Conservation (phyloP, 1,140 invertebrate genomes). For the Penaeus vannamei region DNA sequence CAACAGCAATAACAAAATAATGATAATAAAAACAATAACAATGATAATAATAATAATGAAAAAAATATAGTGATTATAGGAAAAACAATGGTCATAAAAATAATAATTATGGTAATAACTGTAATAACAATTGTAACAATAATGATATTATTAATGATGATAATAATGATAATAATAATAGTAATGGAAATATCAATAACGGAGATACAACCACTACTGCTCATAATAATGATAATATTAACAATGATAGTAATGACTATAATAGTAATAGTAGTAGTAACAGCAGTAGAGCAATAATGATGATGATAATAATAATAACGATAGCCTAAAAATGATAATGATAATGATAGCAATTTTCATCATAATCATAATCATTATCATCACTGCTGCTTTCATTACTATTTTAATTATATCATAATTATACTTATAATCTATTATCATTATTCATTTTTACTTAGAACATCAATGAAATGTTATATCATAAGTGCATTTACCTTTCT, state of each 20-base stretch:
- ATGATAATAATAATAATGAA: neutral
- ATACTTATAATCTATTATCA: no score
- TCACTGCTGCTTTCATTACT: no score
- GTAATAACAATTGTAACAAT: constrained; percentile 8
- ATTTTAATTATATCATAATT: no score
- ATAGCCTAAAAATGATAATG: no score
- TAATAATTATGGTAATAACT: constrained; percentile 3
- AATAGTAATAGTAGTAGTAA: neutral
- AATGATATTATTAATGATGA: neutral
- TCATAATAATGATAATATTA: neutral
- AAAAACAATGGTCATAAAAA: neutral
- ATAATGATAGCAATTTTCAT: no score
- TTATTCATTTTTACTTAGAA: no score
- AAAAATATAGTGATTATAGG: neutral
- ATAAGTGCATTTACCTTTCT: no score
- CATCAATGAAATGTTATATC: no score
- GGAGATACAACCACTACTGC: neutral
- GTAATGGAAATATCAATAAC: neutral
- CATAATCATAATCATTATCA: no score
- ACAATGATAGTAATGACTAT: neutral
- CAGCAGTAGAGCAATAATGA: no score
- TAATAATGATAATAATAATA: neutral
- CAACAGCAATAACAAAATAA: no score
- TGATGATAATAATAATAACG: no score
- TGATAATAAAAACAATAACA: neutral